Evolutionary conservation across 37 sponge, comb jelly and placozoan species (phyloP).

Genomic region (Ianthella basta): DNA sequence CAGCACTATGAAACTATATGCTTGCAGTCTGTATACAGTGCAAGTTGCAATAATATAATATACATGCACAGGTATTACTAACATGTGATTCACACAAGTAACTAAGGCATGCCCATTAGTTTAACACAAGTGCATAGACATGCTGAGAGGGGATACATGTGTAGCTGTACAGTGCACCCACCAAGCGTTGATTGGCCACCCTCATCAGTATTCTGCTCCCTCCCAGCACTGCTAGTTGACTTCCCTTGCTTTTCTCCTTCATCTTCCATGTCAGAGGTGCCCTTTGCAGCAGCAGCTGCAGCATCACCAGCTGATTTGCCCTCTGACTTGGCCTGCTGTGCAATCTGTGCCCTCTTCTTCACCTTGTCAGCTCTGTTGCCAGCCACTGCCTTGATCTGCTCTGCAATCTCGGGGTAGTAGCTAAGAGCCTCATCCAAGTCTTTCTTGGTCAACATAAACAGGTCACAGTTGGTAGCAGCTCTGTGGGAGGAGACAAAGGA

Average conservation of each 20-base stretch:
- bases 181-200: background rate
- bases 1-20: too few relatives aligned
- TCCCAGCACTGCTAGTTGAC: background rate
- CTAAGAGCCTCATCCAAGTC: slow-evolving; percentile 68
- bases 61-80: too few relatives aligned
- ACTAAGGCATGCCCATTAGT: too few relatives aligned
- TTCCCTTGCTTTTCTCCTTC: slow-evolving; percentile 32
- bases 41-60: too few relatives aligned
- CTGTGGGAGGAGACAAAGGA: slow-evolving; percentile 37
- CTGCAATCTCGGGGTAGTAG: slow-evolving; percentile 69
- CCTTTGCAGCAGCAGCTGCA: slow-evolving; percentile 35
- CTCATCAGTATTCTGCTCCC: background rate
- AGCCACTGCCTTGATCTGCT: slow-evolving; percentile 75
- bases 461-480: slow-evolving; percentile 76
- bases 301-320: slow-evolving; percentile 41
- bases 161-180: background rate
- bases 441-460: slow-evolving; percentile 74
- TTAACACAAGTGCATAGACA: background rate
- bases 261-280: slow-evolving; percentile 28
- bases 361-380: slow-evolving; percentile 55
- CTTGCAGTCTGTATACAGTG: too few relatives aligned
- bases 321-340: slow-evolving; percentile 39
- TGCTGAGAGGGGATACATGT: background rate
- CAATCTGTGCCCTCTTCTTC: slow-evolving; percentile 52
- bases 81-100: too few relatives aligned